These are phyloP conservation scores for Andrena flavipes DNA, from an alignment of 2,888 invertebrate genomes.

Conservation along the genomic window DNA sequence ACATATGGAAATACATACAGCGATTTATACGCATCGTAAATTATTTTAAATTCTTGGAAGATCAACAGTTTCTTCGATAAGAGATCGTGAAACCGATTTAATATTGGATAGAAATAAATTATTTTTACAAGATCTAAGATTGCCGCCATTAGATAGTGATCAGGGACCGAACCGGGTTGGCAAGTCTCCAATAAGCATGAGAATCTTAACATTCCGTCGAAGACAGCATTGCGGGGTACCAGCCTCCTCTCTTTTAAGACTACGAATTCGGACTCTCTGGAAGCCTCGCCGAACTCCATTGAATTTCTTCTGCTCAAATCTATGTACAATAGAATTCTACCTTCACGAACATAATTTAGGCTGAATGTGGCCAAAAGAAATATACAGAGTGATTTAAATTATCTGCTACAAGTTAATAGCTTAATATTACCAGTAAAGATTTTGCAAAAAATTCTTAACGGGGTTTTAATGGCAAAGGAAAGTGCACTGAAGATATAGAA, in stretches of 20 bases:
- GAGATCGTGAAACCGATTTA: not conserved
- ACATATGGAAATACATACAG: slow-evolving; percentile 47
- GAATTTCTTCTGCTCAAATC: slow-evolving; percentile 93
- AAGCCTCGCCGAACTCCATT: slow-evolving; percentile 92
- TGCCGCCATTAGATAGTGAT: slow-evolving; percentile 97
- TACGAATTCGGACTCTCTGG: slow-evolving; percentile 94
- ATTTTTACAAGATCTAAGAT: slow-evolving; percentile 94
- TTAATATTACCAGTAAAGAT: too few relatives aligned
- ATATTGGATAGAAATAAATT: slow-evolving; percentile 26
- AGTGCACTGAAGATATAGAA: too few relatives aligned
- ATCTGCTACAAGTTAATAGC: not conserved
- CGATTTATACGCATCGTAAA: not conserved
- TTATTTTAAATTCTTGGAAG: not conserved
- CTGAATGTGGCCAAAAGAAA: too few relatives aligned
- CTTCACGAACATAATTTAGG: too few relatives aligned
- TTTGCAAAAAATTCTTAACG: too few relatives aligned
- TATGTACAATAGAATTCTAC: slow-evolving; percentile 66
- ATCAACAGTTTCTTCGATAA: not conserved
- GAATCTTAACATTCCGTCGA: slow-evolving; percentile 95
- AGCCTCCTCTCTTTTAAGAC: slow-evolving; percentile 94
- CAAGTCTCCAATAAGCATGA: slow-evolving; percentile 97
- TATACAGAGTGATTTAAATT: not conserved
- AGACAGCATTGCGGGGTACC: slow-evolving; percentile 91
- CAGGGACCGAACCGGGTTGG: slow-evolving; percentile 98
- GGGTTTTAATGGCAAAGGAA: too few relatives aligned